Evolutionary conservation across 92 coral and sea anemone genomes (phyloP), one percentile per base, ranked within the genome.

Genomic region (Anthopleura xanthogrammica): DNA sequence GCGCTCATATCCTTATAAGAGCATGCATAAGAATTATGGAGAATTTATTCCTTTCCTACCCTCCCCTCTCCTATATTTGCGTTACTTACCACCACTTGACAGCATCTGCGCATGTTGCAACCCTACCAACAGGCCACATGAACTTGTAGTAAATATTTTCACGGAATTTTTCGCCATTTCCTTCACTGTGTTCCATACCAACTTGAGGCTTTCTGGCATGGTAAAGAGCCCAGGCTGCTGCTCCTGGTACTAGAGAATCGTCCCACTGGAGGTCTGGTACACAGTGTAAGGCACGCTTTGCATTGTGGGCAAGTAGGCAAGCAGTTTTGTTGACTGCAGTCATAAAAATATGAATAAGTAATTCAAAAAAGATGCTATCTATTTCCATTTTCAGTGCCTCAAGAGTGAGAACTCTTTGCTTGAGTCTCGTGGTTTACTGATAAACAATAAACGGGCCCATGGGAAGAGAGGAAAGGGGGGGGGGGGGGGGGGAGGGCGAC

Each of bases 191-290:
- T 73, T 77, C 41, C 83, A 86, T 65, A 36, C 79, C 72, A 39
- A 81, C 72, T 82, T 56, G 16, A 16, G 82, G 48, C 54, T 79
- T 79, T 40, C 74, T 86, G 16, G 89, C 89, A 48, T 81, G 86
- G 48, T 86, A 72, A 54, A 75, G 79, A 20, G 89, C 86, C 89
- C 89, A 86, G 83, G 83, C 86, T 23, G 60, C 80, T 36, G 89
- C 82, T 73, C 86, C 84, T 39, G 82, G 79, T 20, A 84, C 89
- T 68, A 86, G 41, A 10, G 86, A 72, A 77, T 36, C 86, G 82
- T 86, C 89, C 89, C 89, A 86, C 39, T 79, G 83, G 79, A 86
- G 68, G 82, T 80, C 86, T n/a, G 86, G 89, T 42, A 86, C 89
- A 13, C 89, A 83, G 83, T 86, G 89, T 70, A 81, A 75, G 58